These are phyloP conservation scores for Elaphurus davidianus DNA, from an alignment of 2,113 vertebrate genomes.

Conservation along the genomic window DNA sequence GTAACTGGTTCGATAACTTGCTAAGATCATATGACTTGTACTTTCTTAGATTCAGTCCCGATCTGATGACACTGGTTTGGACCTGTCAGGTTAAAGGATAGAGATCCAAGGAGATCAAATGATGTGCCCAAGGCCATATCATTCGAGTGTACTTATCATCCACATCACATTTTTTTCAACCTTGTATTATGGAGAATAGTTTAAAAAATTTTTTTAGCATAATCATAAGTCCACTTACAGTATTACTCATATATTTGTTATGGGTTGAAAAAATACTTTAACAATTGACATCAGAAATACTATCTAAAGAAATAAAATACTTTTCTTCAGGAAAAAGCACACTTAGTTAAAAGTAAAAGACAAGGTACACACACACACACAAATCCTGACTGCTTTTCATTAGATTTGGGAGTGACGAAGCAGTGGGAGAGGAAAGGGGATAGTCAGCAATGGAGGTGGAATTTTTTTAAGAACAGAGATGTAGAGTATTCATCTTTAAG, in stretches of 20 bases:
- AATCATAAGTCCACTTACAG: not conserved
- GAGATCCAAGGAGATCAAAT: not conserved
- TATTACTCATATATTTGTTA: not conserved
- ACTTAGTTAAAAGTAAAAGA: not conserved
- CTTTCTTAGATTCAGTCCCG: not conserved
- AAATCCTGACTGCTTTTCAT: not conserved
- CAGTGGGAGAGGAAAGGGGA: fast-evolving
- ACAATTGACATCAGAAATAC: not conserved
- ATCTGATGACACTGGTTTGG: not conserved
- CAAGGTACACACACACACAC: not conserved
- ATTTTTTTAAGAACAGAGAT: not conserved
- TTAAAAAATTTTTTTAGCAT: not conserved
- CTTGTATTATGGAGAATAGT: not conserved
- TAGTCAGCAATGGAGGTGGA: not conserved
- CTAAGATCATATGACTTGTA: not conserved
- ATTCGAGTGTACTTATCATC: not conserved
- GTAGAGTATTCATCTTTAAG: not conserved
- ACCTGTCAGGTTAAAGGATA: not conserved
- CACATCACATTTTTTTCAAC: not conserved
- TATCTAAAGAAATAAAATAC: not conserved
- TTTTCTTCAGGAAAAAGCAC: not conserved
- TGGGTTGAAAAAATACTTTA: not conserved
- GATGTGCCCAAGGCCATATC: not conserved
- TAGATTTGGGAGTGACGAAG: not conserved
- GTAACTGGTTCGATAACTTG: not conserved